phyloP scores from a whole-genome alignment of 2,888 invertebrate species.

The Drepanosiphum platanoidis region DNA sequence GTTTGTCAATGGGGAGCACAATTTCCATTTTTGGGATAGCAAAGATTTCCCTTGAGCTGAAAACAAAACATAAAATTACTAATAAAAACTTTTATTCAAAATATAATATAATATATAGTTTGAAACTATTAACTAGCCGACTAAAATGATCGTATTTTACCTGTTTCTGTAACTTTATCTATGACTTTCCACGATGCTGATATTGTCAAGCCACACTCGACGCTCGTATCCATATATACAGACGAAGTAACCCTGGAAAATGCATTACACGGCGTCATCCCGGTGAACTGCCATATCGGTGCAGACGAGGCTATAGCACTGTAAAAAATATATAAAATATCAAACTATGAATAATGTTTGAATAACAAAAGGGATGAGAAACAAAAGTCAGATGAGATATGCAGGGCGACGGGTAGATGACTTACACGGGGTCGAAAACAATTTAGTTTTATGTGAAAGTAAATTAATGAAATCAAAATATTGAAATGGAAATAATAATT shows the following conservation, averaged over 20 bases:
- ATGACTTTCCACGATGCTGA: slow-evolving; percentile 81
- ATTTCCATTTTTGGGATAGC: slow-evolving; percentile 78
- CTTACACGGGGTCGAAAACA: too few species aligned
- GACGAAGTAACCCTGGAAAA: slow-evolving; percentile 83
- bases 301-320: slow-evolving; percentile 94
- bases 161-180: slow-evolving; percentile 69
- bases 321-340: slow-evolving; percentile 63
- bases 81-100: not conserved
- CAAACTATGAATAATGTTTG: slow-evolving; percentile 26
- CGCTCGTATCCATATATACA: slow-evolving; percentile 73
- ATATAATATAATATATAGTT: not conserved
- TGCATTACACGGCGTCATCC: slow-evolving; percentile 80
- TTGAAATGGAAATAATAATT: too few species aligned
- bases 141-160: too few species aligned
- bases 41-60: slow-evolving; percentile 76
- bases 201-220: slow-evolving; percentile 78
- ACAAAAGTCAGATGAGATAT: too few species aligned
- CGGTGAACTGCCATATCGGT: slow-evolving; percentile 87
- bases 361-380: not conserved
- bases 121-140: too few species aligned
- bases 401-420: too few species aligned
- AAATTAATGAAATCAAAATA: too few species aligned
- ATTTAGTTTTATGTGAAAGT: too few species aligned
- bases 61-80: slow-evolving; percentile 10
- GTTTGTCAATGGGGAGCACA: slow-evolving; percentile 78